Conservation (phyloP, 23 tunicate genomes). For the Ciona savignyi region DNA sequence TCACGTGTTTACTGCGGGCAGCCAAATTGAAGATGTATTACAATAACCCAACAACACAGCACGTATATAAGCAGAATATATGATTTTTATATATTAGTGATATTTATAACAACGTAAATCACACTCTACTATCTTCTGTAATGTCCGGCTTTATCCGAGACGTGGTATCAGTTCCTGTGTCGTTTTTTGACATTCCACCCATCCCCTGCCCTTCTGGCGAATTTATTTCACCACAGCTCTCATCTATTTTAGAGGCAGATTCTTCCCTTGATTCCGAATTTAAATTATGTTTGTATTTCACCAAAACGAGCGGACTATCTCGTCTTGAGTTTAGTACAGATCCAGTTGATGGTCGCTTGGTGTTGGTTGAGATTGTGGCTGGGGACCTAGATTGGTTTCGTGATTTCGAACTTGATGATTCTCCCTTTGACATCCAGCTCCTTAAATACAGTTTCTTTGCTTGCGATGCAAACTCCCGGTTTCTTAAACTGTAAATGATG, state of each 20-base stretch:
- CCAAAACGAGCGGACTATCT: neutral
- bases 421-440: neutral
- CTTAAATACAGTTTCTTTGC: neutral
- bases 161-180: too few relatives aligned
- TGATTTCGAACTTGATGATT: neutral
- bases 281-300: neutral
- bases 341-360: neutral
- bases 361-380: neutral
- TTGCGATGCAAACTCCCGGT: conserved; percentile 19
- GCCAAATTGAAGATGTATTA: too few relatives aligned
- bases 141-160: too few relatives aligned
- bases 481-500: conserved; percentile 56
- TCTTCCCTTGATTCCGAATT: neutral
- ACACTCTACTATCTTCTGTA: too few relatives aligned
- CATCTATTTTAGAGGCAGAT: neutral
- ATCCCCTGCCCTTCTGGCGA: too few relatives aligned
- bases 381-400: neutral
- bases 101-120: too few relatives aligned
- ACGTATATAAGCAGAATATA: too few relatives aligned
- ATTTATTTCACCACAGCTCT: too few relatives aligned
- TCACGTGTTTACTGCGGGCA: too few relatives aligned
- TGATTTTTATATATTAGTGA: too few relatives aligned
- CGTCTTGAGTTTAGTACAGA: neutral
- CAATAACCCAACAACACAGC: too few relatives aligned
- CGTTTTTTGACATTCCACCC: too few relatives aligned